Base-by-base conservation (phyloP, 2,113 vertebrate genomes). In the Campylomormyrus tamandua region DNA sequence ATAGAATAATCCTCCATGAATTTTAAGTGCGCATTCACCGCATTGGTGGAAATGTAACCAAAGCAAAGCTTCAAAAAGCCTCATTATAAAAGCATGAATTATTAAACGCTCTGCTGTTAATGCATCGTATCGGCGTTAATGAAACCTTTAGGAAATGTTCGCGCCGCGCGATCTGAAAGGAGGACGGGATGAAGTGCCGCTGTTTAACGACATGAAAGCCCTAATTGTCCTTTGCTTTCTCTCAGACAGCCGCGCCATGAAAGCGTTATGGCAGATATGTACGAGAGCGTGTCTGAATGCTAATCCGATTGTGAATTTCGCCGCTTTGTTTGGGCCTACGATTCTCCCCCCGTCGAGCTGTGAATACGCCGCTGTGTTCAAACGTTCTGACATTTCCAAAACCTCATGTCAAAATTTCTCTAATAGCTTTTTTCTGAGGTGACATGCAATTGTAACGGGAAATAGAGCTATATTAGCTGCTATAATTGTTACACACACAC, bases 51-150 rank as follows among this genome's bases (percentile, higher is more conserved):
- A 84, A 84, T 24, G 83, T 84, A 48, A 84, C 83, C 42, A 48
- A 84, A 84, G 45, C 45, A 48, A 48, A 84, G 24, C 83, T 84
- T 84, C 42, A 84, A 84, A 84, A n/a, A 42, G 2, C 39, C 45
- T 84, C 42, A 46, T 84, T 84, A 84, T 84, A 84, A 84, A 84
- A 48, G 83, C 83, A 84, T 84, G 83, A 84, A 84, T 84, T 84
- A 84, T 84, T 84, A 46, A 84, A 48, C 3, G 83, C 1, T 48
- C 45, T 9, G 19, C 24, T 84, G 83, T 84, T 84, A 84, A 84
- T 84, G 45, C 39, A 24, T 84, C 39, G 45, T 48, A 84, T 84
- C 83, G 15, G 19, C 27, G 27, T 87, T 87, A 50, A 53, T 87
- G 46, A 87, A 87, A 87, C 85, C 85, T 87, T 87, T 53, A 87